phyloP scores from a whole-genome alignment of 2,113 vertebrate genomes.

The Garra rufa region DNA sequence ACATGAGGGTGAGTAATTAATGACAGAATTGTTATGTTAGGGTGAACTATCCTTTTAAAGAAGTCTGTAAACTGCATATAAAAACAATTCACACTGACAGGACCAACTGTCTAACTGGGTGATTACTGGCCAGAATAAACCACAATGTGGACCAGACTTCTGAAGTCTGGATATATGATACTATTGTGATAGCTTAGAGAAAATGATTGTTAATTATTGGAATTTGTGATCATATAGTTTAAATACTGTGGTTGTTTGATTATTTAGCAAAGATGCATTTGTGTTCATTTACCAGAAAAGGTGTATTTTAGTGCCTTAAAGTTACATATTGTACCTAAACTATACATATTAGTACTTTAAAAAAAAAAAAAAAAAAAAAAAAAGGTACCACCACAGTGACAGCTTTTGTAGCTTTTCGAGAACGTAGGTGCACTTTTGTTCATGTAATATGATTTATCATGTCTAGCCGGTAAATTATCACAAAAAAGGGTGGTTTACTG shows the following conservation, averaged over 20 bases:
- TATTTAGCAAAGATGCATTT: too few relatives aligned
- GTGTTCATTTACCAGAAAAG: too few relatives aligned
- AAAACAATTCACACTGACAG: too few relatives aligned
- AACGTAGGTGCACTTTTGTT: neutral
- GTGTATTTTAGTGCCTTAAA: neutral
- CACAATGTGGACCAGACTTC: neutral
- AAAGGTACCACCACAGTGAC: neutral
- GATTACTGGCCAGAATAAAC: neutral
- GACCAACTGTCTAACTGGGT: too few relatives aligned
- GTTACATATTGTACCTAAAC: neutral
- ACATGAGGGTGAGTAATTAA: too few relatives aligned
- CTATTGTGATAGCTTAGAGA: neutral
- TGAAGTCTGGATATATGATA: neutral
- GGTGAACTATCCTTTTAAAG: neutral
- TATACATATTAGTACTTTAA: neutral
- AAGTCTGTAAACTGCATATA: neutral
- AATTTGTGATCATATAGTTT: neutral
- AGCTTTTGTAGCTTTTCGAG: neutral
- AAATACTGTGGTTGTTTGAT: neutral
- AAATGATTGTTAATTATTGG: neutral
- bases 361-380: too few relatives aligned
- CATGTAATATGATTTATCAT: neutral
- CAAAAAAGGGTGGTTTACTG: neutral
- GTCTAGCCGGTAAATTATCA: neutral
- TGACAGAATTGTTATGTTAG: too few relatives aligned